phyloP scores from a whole-genome alignment of 2,888 invertebrate species.

The Drosophila meridiana region DNA sequence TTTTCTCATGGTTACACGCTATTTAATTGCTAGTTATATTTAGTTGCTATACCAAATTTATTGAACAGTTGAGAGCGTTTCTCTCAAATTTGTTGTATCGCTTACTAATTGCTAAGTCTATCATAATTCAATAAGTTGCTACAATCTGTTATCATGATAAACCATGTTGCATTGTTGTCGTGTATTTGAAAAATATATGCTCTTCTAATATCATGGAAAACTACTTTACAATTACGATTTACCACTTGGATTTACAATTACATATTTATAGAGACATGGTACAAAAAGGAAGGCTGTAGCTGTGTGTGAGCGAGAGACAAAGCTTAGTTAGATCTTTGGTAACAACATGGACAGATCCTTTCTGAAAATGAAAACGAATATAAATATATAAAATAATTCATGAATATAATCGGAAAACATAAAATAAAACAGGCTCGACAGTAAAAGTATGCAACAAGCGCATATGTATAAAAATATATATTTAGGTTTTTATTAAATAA shows the following conservation, averaged over 20 bases:
- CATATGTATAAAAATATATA: conserved; percentile 62
- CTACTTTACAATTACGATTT: conserved; percentile 56
- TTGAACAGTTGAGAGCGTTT: conserved; percentile 58
- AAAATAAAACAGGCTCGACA: conserved; percentile 2
- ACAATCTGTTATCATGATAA: conserved; percentile 43
- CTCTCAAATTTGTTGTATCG: conserved; percentile 18
- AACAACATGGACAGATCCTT: conserved; percentile 32
- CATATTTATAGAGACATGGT: conserved; percentile 40
- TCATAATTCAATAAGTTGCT: conserved; percentile 55
- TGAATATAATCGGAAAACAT: not conserved
- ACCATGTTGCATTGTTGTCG: conserved; percentile 36
- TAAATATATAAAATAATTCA: not conserved
- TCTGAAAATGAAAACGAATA: conserved; percentile 28
- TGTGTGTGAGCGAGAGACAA: conserved; percentile 22
- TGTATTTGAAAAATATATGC: conserved; percentile 58
- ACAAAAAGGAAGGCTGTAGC: conserved; percentile 27
- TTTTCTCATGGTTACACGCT: conserved; percentile 60
- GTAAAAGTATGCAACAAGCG: conserved; percentile 30
- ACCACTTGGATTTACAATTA: conserved; percentile 49
- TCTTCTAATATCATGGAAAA: conserved; percentile 54
- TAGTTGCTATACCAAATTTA: conserved; percentile 59
- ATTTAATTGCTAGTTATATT: conserved; percentile 72
- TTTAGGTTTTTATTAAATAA: conserved; percentile 66
- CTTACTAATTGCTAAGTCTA: conserved; percentile 44
- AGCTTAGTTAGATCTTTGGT: conserved; percentile 34